Evolutionary conservation across 53 echinoderm and acorn worm species (phyloP).

Genomic region (Antedon mediterranea): DNA sequence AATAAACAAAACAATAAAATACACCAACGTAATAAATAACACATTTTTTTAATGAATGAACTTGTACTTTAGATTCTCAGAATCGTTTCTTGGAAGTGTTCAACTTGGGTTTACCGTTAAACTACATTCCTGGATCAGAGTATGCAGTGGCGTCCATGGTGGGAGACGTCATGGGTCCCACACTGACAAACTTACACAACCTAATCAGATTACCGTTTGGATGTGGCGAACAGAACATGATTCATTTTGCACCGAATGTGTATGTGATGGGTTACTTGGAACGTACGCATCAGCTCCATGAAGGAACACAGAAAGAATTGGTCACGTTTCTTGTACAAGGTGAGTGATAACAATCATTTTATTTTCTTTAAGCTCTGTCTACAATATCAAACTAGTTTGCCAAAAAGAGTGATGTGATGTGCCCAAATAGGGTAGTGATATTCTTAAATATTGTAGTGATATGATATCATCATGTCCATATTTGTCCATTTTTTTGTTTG

Average conservation of each 20-base stretch:
- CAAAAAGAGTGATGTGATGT: too few species aligned
- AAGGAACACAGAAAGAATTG: slow-evolving; percentile 59
- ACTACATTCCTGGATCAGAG: slow-evolving; percentile 83
- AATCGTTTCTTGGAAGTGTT: slow-evolving; percentile 55
- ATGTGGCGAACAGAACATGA: slow-evolving; percentile 99
- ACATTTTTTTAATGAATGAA: too few species aligned
- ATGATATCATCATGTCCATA: too few species aligned
- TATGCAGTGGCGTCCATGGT: slow-evolving; percentile 37
- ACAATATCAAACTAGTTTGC: too few species aligned
- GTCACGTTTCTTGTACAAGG: slow-evolving; percentile 70
- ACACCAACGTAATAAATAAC: too few species aligned
- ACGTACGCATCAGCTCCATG: slow-evolving; percentile 56
- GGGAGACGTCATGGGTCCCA: slow-evolving; percentile 97
- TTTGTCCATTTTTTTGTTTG: too few species aligned
- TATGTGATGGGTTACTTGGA: slow-evolving; percentile 82
- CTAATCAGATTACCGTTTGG: slow-evolving; percentile 88
- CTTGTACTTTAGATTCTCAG: not conserved
- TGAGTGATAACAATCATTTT: slow-evolving; percentile 16
- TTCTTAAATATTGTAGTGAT: too few species aligned
- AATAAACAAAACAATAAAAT: too few species aligned
- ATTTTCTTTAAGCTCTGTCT: too few species aligned
- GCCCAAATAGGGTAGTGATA: too few species aligned
- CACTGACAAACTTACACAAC: slow-evolving; percentile 84
- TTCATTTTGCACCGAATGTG: slow-evolving; percentile 97
- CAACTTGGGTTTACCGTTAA: slow-evolving; percentile 57